Conservation (phyloP, 2,113 vertebrate species). For the Lophochroa leadbeateri region DNA sequence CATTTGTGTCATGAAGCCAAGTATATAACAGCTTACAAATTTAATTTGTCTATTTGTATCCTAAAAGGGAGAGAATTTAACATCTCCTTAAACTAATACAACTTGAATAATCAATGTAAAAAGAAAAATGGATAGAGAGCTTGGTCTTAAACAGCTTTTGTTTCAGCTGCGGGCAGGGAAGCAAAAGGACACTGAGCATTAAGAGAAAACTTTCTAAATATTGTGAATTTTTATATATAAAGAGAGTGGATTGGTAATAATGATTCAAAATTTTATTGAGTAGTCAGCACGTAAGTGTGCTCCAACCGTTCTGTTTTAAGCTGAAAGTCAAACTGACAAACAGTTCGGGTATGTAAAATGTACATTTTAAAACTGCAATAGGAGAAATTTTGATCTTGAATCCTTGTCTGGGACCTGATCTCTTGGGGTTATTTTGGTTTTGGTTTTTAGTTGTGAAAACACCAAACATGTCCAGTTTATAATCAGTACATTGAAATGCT, state of each 20-base stretch:
- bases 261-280: slow-evolving; percentile 78
- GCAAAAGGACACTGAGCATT: slow-evolving; percentile 77
- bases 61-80: slow-evolving; percentile 34
- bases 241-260: slow-evolving; percentile 73
- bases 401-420: slow-evolving; percentile 83
- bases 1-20: slow-evolving; percentile 77
- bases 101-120: slow-evolving; percentile 65
- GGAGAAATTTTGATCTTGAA: slow-evolving; percentile 76
- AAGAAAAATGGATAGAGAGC: slow-evolving; percentile 40
- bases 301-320: slow-evolving; percentile 67
- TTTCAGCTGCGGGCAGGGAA: slow-evolving; percentile 83
- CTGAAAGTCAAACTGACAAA: slow-evolving; percentile 61
- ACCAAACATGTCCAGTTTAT: slow-evolving; percentile 88
- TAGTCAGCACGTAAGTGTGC: slow-evolving; percentile 66
- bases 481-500: slow-evolving; percentile 87
- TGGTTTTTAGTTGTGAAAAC: slow-evolving; percentile 81
- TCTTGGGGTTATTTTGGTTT: slow-evolving; percentile 63
- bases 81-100: slow-evolving; percentile 47
- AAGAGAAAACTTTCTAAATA: slow-evolving; percentile 69
- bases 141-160: slow-evolving; percentile 78
- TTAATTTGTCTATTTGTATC: slow-evolving; percentile 60
- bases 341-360: slow-evolving; percentile 65
- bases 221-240: slow-evolving; percentile 72
- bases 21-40: slow-evolving; percentile 60
- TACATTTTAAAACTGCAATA: slow-evolving; percentile 62